A percentile compares a stretch with the other conserved stretches of the same genome.
Evolutionary conservation across 2,797 vertebrate genomes (phyloP).

Genomic region (Semotilus atromaculatus): DNA sequence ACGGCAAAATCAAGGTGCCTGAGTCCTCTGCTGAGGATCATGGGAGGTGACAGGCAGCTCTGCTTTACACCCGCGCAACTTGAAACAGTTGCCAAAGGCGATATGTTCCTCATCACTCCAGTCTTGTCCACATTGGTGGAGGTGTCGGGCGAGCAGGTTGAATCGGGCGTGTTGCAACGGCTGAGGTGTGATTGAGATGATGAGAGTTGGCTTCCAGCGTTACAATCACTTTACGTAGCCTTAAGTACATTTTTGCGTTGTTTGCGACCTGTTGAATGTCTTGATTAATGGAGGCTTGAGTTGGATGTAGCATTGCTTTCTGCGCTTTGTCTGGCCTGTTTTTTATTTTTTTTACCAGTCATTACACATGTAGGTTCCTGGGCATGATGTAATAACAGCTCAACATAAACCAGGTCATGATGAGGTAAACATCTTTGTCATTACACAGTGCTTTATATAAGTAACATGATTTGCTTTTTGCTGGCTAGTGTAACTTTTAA

Average conservation of each 20-base stretch:
- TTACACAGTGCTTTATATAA: background rate
- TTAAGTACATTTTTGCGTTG: background rate
- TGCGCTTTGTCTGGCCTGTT: background rate
- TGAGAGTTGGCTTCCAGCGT: constrained; percentile 10
- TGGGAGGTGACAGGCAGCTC: constrained; percentile 72
- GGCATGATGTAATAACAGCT: background rate
- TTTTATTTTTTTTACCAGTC: background rate
- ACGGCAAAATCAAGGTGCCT: constrained; percentile 74
- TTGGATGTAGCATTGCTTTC: constrained; percentile 2
- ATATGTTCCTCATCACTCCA: constrained; percentile 79
- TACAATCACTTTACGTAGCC: constrained; percentile 20
- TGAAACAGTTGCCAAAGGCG: constrained; percentile 79
- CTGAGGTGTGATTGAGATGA: constrained; percentile 17
- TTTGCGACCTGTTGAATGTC: constrained; percentile 7
- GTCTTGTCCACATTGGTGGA: constrained; percentile 75
- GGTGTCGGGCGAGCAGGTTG: constrained; percentile 59
- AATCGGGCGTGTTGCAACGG: constrained; percentile 12
- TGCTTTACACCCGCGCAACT: constrained; percentile 73
- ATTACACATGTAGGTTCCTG: background rate
- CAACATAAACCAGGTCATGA: background rate
- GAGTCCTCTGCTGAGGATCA: constrained; percentile 71
- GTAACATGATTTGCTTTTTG: background rate
- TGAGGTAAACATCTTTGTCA: background rate
- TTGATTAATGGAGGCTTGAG: constrained; percentile 8
- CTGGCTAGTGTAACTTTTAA: background rate